Percentiles rank a stretch among this genome's conserved stretches.
phyloP scores from a whole-genome alignment of 2,113 vertebrate species.

The Equus przewalskii region DNA sequence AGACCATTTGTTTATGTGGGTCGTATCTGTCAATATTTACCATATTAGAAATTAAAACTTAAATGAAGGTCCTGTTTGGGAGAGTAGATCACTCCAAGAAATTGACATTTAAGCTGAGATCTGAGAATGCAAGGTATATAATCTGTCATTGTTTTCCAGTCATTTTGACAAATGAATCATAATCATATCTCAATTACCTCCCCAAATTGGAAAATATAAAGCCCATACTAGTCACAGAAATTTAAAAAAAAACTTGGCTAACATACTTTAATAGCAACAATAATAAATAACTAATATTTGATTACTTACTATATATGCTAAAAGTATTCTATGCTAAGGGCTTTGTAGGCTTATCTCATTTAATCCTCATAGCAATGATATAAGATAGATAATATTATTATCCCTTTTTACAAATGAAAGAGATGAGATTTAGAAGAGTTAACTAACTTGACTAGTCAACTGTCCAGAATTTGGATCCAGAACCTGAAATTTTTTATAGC shows the following conservation, averaged over 20 bases:
- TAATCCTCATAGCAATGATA: not conserved
- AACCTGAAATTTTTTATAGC: conserved; percentile 26
- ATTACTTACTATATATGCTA: not conserved
- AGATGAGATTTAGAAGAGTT: not conserved
- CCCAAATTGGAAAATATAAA: conserved; percentile 2
- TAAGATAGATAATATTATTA: not conserved
- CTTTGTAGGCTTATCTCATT: conserved; percentile 11
- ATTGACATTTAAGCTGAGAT: conserved; percentile 1
- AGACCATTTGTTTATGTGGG: not conserved
- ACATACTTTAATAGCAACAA: not conserved
- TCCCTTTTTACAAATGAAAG: conserved; percentile 13
- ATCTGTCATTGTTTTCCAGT: not conserved
- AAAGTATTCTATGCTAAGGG: not conserved
- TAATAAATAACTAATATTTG: conserved; percentile 32
- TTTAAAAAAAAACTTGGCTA: not conserved
- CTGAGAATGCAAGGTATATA: not conserved
- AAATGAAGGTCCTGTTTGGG: not conserved
- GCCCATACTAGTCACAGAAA: not conserved
- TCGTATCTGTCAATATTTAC: not conserved
- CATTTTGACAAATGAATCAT: conserved; percentile 4
- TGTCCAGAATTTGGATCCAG: not conserved
- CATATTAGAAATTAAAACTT: conserved; percentile 19
- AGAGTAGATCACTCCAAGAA: conserved; percentile 10
- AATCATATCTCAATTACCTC: not conserved
- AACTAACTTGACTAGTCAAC: conserved; percentile 4